Evolutionary conservation across 2,797 vertebrate species (phyloP).

Genomic region (Hydrophis major): DNA sequence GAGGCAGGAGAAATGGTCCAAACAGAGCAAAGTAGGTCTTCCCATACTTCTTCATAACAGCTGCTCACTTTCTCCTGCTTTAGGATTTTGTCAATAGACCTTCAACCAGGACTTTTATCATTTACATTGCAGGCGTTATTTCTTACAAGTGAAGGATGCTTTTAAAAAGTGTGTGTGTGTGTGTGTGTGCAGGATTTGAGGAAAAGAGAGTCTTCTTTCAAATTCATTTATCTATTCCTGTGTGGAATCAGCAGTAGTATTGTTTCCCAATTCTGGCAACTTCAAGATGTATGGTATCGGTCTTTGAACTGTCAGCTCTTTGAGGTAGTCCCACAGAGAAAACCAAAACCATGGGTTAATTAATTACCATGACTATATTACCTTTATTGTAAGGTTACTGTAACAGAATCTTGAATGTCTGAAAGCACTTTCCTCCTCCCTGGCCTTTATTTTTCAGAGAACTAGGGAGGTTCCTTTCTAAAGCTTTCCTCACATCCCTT

Average conservation of each 20-base stretch:
- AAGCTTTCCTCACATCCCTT: neutral
- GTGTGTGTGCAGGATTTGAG: neutral
- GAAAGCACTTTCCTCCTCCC: neutral
- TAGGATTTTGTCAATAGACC: slow-evolving; percentile 12
- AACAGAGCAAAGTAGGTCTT: neutral
- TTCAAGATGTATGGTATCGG: neutral
- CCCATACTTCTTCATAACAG: neutral
- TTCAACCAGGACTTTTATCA: neutral
- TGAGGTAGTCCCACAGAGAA: neutral
- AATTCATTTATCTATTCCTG: neutral
- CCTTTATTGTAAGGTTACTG: neutral
- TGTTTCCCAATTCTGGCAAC: neutral
- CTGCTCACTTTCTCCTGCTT: neutral
- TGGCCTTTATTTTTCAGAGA: neutral
- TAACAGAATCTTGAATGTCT: neutral
- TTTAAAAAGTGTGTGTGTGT: neutral
- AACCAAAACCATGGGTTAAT: neutral
- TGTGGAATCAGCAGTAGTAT: neutral
- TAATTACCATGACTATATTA: neutral
- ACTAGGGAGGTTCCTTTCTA: neutral
- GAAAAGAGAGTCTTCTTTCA: neutral
- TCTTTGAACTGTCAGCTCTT: neutral
- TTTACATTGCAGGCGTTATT: neutral
- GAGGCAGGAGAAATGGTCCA: neutral
- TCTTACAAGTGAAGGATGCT: neutral